Evolutionary conservation across 2,113 vertebrate genomes (phyloP).

Genomic region (Anas platyrhynchos): DNA sequence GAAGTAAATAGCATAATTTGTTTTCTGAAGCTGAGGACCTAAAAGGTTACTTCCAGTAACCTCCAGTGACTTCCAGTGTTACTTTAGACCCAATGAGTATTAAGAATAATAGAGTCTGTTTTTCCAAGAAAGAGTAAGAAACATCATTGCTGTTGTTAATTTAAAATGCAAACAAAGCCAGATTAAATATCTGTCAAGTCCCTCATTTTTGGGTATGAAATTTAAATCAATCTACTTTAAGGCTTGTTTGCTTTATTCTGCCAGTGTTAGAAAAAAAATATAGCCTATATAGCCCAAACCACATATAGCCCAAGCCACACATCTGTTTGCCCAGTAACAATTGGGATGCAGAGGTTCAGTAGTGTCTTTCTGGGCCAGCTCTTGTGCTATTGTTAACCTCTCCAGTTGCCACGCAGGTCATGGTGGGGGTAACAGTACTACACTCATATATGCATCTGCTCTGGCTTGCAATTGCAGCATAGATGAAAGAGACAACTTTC

Average conservation of each 20-base stretch:
- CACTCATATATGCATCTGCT: fast-evolving
- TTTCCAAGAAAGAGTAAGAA: neutral
- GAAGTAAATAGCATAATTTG: neutral
- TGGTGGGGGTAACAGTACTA: too few relatives aligned
- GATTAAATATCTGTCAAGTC: neutral
- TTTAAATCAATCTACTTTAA: neutral
- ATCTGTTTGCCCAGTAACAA: neutral
- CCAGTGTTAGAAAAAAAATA: too few relatives aligned
- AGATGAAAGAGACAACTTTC: neutral
- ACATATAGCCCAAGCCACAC: neutral
- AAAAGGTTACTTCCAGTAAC: too few relatives aligned
- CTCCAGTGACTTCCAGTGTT: neutral
- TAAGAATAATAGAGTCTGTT: neutral
- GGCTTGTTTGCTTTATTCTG: neutral
- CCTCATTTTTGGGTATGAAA: neutral
- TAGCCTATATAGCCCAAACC: neutral
- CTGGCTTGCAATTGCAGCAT: neutral
- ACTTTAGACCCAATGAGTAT: neutral
- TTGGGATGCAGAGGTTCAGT: neutral
- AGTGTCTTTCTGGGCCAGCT: neutral
- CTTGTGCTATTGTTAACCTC: neutral
- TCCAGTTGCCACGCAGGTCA: neutral
- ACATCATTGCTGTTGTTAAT: neutral
- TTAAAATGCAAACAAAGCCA: neutral
- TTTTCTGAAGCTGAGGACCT: neutral